These are phyloP conservation scores for Amblyjoppa fuscipennis DNA, from an alignment of 2,888 invertebrate species.

Conservation along the genomic window DNA sequence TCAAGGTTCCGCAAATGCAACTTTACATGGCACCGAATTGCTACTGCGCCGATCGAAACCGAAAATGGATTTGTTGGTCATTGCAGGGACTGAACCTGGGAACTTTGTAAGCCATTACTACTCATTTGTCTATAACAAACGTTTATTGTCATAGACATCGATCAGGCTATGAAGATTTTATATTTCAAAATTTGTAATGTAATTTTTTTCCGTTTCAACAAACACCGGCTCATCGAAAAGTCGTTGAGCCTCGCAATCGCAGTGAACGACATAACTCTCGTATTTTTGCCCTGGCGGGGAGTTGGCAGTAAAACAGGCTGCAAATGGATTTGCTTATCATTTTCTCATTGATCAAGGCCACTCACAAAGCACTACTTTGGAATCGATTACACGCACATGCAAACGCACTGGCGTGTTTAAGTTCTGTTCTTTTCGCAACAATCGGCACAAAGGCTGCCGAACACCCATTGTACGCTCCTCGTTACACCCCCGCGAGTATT, in stretches of 20 bases:
- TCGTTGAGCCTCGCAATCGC: no score
- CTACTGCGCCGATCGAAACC: neutral
- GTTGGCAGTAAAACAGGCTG: neutral
- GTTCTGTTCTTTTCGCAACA: slow-evolving; percentile 57
- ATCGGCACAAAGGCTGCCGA: slow-evolving; percentile 73
- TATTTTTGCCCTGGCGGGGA: no score
- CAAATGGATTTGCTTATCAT: neutral
- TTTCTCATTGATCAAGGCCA: neutral
- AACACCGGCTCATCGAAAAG: no score
- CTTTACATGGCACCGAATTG: no score
- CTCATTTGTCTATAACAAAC: no score
- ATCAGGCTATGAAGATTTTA: no score
- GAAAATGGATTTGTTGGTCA: neutral
- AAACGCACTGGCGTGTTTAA: neutral
- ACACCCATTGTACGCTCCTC: slow-evolving; percentile 54
- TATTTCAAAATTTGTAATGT: no score
- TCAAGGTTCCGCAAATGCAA: neutral
- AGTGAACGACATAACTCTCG: no score
- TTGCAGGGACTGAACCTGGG: neutral
- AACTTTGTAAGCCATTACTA: no score
- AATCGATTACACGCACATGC: neutral
- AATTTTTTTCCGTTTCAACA: no score
- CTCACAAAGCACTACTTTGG: neutral
- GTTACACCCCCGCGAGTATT: slow-evolving; percentile 44
- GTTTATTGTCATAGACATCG: no score